Evolutionary conservation across 2,113 vertebrate species (phyloP).

Genomic region (Puntigrus tetrazona): DNA sequence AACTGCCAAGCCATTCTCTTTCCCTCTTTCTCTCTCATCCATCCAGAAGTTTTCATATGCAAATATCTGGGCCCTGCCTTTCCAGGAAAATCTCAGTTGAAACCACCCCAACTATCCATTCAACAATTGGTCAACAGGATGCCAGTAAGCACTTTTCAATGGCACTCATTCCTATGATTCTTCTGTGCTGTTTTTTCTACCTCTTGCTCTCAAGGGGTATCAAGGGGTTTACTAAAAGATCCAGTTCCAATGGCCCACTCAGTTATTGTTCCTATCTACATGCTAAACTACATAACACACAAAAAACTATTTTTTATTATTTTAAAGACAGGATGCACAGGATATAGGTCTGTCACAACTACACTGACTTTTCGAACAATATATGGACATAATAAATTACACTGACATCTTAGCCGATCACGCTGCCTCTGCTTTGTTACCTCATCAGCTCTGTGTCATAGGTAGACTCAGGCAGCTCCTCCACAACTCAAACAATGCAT

Average conservation of each 20-base stretch:
- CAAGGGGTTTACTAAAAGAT: neutral
- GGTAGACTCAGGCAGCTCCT: neutral
- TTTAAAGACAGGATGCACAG: too few relatives aligned
- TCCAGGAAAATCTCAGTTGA: neutral
- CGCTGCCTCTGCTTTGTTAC: too few relatives aligned
- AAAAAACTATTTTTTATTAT: neutral
- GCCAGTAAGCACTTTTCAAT: neutral
- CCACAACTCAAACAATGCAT: neutral
- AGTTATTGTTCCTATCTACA: neutral
- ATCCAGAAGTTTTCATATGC: constrained; percentile 10
- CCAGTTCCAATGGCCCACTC: neutral
- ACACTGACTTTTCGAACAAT: too few relatives aligned
- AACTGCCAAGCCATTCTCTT: neutral
- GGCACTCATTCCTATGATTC: neutral
- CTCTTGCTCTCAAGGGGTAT: neutral
- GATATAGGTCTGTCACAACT: too few relatives aligned
- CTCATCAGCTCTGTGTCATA: too few relatives aligned
- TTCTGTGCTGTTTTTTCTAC: neutral
- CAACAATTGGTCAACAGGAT: neutral
- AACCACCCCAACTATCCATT: neutral
- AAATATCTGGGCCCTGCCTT: neutral
- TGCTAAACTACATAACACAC: neutral
- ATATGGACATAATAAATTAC: too few relatives aligned
- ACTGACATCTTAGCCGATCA: too few relatives aligned
- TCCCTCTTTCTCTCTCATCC: neutral